Evolutionary conservation across 2,113 vertebrate genomes (phyloP), one percentile per base, ranked within the genome.

Genomic region (Brachionichthys hirsutus): DNA sequence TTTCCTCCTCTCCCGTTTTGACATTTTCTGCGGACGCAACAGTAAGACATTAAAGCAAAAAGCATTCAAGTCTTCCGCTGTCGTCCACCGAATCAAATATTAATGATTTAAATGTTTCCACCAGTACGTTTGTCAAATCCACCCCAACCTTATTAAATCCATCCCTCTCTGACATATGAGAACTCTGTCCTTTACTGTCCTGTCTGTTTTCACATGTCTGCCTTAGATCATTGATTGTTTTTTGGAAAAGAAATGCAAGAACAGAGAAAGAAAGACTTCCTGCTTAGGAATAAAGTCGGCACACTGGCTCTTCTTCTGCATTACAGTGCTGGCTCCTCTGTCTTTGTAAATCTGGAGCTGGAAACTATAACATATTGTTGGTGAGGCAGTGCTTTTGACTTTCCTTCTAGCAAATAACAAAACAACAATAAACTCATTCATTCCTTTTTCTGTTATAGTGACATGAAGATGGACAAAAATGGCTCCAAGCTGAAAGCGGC

Each of bases 61-160:
- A 69, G 38, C 35, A 54, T 56, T 61, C 38, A 46, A 40, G n/a
- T 15, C 13, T 14, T 19, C 18, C 22, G 30, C 7, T 46, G 20
- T 59, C 51, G 52, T 47, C 34, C 51, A 63, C 46, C 62, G 36
- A 46, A 20, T 61, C 43, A 49, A 45, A 68, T 69, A 66, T 56
- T 75, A 61, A 66, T 72, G 70, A 55, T 75, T 76, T 52, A 62
- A 38, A 68, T 60, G 59, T 67, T 51, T 54, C 61, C 53, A 43
- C 36, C 40, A 36, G 42, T 52, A 46, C 45, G 45, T 35, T 53
- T 52, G 56, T 46, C 47, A 73, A 66, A 56, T 73, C 63, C 36
- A 65, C 7, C 16, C 18, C 41, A 54, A 11, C 16, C 20, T 71
- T 34, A 14, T 68, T 73, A 54, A 60, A 77, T 67, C 61, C 36